Evolutionary conservation across 1,140 invertebrate species (phyloP), one percentile per base, ranked within the genome.

Genomic region (Hetaerina americana): DNA sequence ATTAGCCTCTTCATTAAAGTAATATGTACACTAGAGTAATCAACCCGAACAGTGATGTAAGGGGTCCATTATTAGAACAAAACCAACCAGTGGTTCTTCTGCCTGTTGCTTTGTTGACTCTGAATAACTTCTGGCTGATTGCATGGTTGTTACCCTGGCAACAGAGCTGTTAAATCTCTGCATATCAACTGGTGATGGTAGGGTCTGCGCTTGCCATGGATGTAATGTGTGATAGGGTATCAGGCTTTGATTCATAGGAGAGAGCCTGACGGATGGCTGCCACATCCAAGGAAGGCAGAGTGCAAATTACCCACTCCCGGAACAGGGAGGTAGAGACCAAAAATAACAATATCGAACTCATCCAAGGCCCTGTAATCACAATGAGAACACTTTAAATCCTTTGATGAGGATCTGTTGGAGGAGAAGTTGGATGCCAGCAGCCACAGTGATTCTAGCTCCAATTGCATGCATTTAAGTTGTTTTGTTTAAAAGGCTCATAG

Each of bases 211-310:
- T 87, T 89, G 90, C 88, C 88, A 87, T 90, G 89, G 89, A 89
- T 84, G 84, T 89, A 85, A 91, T 88, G 89, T 89, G 89, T 91
- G 85, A 87, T 85, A 85, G 85, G 83, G 85, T 87, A 87, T 88
- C 85, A 87, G 85, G 87, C 88, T 87, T 85, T 83, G 85, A 87
- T 73, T 79, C 77, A 77, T 73, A 78, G 81, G 80, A 90, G 88
- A 89, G 88, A 90, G 88, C 89, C 89, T 91, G 89, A 91, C 89
- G 92, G 91, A 92, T 87, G 89, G 90, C 91, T 92, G 92, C 89
- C 89, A 92, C 90, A 90, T 92, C 90, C 87, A 92, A 91, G 90
- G 90, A 92, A 91, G 89, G 90, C 90, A 92, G 90, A 89, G 88
- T 89, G 88, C 86, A 90, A 90, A 87, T 89, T 92, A n/a, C n/a